Conservation (phyloP, 2,113 vertebrate genomes). For the Megaleporinus macrocephalus region DNA sequence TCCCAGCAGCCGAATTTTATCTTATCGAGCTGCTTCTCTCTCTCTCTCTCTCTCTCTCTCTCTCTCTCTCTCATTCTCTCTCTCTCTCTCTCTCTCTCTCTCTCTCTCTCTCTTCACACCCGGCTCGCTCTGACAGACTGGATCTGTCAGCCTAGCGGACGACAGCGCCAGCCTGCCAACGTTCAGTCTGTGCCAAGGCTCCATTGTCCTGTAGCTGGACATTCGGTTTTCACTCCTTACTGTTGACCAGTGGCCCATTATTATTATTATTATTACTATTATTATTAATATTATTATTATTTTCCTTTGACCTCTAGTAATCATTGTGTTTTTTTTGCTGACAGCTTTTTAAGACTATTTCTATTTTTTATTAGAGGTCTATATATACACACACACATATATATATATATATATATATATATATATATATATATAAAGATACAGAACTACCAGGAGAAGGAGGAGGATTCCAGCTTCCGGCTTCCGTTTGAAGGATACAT, state of each 20-base stretch:
- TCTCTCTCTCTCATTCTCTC: slow-evolving; percentile 51
- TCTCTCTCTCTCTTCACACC: neutral
- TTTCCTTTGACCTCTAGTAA: slow-evolving; percentile 46
- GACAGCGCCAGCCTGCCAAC: slow-evolving; percentile 50
- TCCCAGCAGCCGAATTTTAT: slow-evolving; percentile 59
- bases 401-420: neutral
- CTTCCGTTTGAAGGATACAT: slow-evolving; percentile 67
- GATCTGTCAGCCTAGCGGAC: slow-evolving; percentile 82
- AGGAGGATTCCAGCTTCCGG: slow-evolving; percentile 33
- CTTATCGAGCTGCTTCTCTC: slow-evolving; percentile 8
- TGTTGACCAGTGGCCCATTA: slow-evolving; percentile 89
- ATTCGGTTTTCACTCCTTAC: slow-evolving; percentile 74
- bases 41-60: no score
- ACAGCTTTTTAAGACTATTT: slow-evolving; percentile 70
- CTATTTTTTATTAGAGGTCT: slow-evolving; percentile 64
- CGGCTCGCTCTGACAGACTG: slow-evolving; percentile 81
- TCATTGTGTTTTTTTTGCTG: slow-evolving; percentile 48
- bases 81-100: no score
- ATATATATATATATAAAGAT: no score
- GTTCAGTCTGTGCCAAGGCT: slow-evolving; percentile 70
- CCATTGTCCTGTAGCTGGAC: slow-evolving; percentile 62
- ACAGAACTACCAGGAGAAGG: slow-evolving; percentile 59
- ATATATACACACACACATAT: neutral
- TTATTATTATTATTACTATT: slow-evolving; percentile 55
- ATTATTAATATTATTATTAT: no score